Conservation (phyloP, 35 echinoderm and acorn worm species). For the Lytechinus variegatus region DNA sequence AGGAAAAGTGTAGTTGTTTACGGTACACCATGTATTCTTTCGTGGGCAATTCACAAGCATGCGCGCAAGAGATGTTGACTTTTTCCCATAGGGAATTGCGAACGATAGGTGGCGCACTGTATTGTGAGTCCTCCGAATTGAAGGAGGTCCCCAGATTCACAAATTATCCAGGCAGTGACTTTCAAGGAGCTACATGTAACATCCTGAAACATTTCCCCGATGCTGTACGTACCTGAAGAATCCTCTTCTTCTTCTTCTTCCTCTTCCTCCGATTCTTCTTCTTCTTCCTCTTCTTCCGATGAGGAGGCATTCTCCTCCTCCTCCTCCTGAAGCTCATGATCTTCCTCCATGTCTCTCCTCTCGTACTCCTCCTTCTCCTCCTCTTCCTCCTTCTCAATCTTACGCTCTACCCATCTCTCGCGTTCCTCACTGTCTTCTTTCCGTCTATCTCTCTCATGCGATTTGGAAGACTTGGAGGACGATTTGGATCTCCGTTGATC, state of each 20-base stretch:
- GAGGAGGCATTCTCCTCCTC: conserved; percentile 29
- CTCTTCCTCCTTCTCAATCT: conserved; percentile 46
- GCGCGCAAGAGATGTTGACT: too few relatives aligned
- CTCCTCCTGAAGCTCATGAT: neutral
- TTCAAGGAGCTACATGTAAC: too few relatives aligned
- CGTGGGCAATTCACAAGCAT: too few relatives aligned
- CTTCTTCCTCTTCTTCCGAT: conserved; percentile 45
- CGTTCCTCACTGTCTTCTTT: conserved; percentile 23
- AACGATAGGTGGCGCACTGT: too few relatives aligned
- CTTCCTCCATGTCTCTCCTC: neutral
- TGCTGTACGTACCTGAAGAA: neutral
- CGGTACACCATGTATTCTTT: too few relatives aligned
- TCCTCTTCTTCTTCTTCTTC: conserved; percentile 38
- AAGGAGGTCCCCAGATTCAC: too few relatives aligned
- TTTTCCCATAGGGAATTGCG: too few relatives aligned
- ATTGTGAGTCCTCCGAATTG: too few relatives aligned
- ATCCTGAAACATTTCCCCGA: too few relatives aligned
- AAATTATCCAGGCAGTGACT: too few relatives aligned
- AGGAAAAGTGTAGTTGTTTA: too few relatives aligned
- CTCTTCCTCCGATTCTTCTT: conserved; percentile 19
- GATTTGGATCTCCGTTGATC: conserved; percentile 15
- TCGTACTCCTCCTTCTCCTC: conserved; percentile 19
- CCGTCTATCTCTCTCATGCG: conserved; percentile 35
- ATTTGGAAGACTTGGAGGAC: conserved; percentile 9
- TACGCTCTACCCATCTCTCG: neutral